A percentile compares a stretch with the other conserved stretches of the same genome.
Evolutionary conservation across 2,888 invertebrate genomes (phyloP).

Genomic region (Toxonevra muliebris): DNA sequence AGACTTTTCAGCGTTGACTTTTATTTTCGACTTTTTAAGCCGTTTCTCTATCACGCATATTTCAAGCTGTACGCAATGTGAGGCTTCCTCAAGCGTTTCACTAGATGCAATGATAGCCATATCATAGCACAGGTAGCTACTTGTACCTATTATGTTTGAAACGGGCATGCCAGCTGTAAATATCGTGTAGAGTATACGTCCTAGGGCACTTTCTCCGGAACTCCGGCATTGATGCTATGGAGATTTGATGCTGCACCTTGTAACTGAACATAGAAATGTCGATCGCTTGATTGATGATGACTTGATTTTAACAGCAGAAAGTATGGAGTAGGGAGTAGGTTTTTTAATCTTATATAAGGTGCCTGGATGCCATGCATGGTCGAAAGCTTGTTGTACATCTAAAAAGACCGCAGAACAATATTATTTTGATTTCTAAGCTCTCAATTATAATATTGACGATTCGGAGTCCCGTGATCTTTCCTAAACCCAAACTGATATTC

Average conservation of each 20-base stretch:
- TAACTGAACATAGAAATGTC: not conserved
- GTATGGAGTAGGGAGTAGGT: not conserved
- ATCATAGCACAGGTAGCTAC: not conserved
- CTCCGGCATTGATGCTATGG: too few relatives aligned
- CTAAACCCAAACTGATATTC: too few relatives aligned
- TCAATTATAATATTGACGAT: conserved; percentile 12
- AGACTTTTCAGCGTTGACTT: too few relatives aligned
- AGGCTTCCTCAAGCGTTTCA: too few relatives aligned
- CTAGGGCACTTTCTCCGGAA: conserved; percentile 10
- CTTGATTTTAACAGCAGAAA: conserved; percentile 12
- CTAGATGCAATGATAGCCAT: not conserved
- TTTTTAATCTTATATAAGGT: conserved; percentile 9
- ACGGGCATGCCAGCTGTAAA: conserved; percentile 14
- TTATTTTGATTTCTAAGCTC: conserved; percentile 16
- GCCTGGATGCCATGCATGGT: conserved; percentile 16
- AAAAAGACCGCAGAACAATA: conserved; percentile 19
- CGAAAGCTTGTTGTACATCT: conserved; percentile 14
- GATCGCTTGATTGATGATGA: not conserved
- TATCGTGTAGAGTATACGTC: conserved; percentile 9
- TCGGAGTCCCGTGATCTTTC: too few relatives aligned
- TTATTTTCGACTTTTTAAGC: too few relatives aligned
- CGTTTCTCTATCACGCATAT: too few relatives aligned
- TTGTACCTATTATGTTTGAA: too few relatives aligned
- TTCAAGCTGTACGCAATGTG: too few relatives aligned
- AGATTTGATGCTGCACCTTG: too few relatives aligned